These are phyloP conservation scores for Acromyrmex heyeri DNA, from an alignment of 1,140 invertebrate species.

Conservation along the genomic window DNA sequence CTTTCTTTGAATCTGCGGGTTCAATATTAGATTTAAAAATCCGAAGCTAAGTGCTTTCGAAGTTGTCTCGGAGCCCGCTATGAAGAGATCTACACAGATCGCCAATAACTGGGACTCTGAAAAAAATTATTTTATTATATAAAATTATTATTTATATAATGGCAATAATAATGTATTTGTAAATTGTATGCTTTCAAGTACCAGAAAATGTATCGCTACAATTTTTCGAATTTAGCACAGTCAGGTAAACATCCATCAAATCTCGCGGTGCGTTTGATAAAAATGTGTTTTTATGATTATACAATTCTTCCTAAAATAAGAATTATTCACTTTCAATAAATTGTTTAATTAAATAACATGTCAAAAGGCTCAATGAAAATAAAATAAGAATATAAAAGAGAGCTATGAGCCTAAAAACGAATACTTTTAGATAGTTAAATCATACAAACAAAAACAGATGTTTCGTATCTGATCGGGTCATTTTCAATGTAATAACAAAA, in stretches of 20 bases:
- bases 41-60: constrained; percentile 92
- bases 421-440: too few relatives aligned
- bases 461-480: too few relatives aligned
- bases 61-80: constrained; percentile 94
- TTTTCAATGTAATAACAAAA: too few relatives aligned
- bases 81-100: constrained; percentile 93
- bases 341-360: too few relatives aligned
- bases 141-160: neutral
- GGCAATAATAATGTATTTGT: neutral
- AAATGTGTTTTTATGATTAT: constrained; percentile 91
- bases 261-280: constrained; percentile 90
- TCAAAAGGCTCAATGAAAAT: too few relatives aligned
- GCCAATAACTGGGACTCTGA: constrained; percentile 91
- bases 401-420: too few relatives aligned
- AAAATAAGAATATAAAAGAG: too few relatives aligned
- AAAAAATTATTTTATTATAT: constrained; percentile 62
- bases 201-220: constrained; percentile 77
- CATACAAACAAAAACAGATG: too few relatives aligned
- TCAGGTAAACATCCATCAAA: constrained; percentile 94
- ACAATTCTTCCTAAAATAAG: constrained; percentile 88
- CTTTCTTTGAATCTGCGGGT: constrained; percentile 93
- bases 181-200: constrained; percentile 11
- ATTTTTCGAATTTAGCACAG: constrained; percentile 82
- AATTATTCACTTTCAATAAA: neutral
- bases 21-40: constrained; percentile 92